These are phyloP conservation scores for Sminthurides bifidus DNA, from an alignment of 1,140 invertebrate species.

Conservation along the genomic window DNA sequence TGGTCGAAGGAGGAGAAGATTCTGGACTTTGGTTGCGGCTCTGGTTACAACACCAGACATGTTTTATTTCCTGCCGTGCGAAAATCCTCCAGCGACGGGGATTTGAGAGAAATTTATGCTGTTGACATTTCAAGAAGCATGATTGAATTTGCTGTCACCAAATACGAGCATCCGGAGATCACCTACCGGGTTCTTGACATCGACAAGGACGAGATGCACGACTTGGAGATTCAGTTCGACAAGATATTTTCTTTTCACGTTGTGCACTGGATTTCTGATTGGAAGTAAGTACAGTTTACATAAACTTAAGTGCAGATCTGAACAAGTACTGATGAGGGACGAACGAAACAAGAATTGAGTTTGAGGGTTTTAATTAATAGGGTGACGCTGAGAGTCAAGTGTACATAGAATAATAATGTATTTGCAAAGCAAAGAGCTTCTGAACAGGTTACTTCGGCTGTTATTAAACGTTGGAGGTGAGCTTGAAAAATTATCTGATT, in stretches of 20 bases:
- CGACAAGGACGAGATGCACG: conserved; percentile 17
- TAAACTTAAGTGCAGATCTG: not conserved
- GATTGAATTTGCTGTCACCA: conserved; percentile 26
- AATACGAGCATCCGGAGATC: conserved; percentile 21
- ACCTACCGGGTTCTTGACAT: conserved; percentile 29
- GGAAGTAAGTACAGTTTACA: conserved; percentile 13
- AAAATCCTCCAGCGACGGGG: not conserved
- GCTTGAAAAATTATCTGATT: conserved; percentile 19
- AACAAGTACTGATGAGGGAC: not conserved
- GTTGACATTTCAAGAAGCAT: conserved; percentile 30
- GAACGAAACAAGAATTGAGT: not conserved
- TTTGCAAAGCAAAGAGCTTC: no score
- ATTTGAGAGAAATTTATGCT: conserved; percentile 6
- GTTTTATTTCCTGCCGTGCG: conserved; percentile 19
- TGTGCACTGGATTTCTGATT: conserved; percentile 30
- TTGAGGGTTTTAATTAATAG: not conserved
- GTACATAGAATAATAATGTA: no score
- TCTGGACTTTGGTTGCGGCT: conserved; percentile 31
- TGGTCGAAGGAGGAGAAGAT: conserved; percentile 15
- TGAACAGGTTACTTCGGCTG: no score
- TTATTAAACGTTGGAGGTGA: no score
- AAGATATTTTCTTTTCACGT: conserved; percentile 31
- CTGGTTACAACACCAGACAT: conserved; percentile 28
- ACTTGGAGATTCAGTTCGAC: conserved; percentile 26
- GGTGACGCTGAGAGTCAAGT: no score